A percentile compares a stretch with the other conserved stretches of the same genome.
Evolutionary conservation across 2,888 invertebrate genomes (phyloP).

Genomic region (Sepiola atlantica): DNA sequence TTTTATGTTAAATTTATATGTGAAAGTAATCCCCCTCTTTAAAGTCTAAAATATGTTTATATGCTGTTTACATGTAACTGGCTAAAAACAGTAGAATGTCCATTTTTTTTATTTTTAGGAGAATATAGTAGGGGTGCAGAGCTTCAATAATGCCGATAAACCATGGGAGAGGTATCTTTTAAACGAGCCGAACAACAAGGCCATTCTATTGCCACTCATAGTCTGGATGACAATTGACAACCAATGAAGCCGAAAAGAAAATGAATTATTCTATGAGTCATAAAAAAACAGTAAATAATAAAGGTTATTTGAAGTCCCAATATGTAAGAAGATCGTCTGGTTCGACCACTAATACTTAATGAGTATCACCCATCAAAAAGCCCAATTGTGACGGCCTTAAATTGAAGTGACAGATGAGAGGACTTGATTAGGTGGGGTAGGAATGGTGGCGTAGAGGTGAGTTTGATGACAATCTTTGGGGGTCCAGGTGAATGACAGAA

Average conservation of each 20-base stretch:
- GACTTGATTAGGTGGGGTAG: background rate
- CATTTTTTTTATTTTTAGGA: no score
- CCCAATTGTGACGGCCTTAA: background rate
- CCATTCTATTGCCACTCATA: no score
- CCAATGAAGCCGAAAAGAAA: background rate
- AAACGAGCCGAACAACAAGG: no score
- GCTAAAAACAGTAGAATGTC: no score
- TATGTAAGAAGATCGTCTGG: background rate
- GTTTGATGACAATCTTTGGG: conserved; percentile 21
- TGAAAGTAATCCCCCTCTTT: no score
- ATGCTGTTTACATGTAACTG: no score
- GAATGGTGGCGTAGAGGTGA: background rate
- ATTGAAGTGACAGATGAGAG: background rate
- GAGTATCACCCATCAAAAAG: background rate
- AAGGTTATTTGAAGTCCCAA: background rate
- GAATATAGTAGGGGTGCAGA: no score
- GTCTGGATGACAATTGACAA: no score
- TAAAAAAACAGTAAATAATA: background rate
- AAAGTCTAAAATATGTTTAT: no score
- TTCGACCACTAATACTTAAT: background rate
- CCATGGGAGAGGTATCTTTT: no score
- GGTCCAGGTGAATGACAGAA: background rate
- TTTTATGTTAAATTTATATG: no score
- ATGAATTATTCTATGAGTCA: background rate
- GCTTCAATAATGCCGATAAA: no score